These are phyloP conservation scores for Caradrina clavipalpis DNA, from an alignment of 2,888 invertebrate species.

Conservation along the genomic window DNA sequence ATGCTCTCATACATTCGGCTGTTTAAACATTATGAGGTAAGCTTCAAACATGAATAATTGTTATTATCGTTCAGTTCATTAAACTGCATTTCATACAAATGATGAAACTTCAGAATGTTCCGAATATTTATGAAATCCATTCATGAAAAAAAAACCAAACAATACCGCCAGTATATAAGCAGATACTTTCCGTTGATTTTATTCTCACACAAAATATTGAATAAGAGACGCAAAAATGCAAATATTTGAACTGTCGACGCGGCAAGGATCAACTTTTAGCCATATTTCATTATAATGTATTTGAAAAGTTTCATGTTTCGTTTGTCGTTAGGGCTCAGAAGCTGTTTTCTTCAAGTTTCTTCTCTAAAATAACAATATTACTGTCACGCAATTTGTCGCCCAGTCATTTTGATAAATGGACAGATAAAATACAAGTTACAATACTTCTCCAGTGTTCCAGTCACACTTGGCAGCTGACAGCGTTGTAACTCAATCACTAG, in stretches of 20 bases:
- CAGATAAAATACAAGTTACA: constrained; percentile 60
- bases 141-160: constrained; percentile 16
- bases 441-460: constrained; percentile 53
- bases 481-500: constrained; percentile 55
- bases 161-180: neutral
- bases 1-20: too few relatives aligned
- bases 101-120: neutral
- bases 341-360: constrained; percentile 63
- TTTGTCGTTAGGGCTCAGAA: constrained; percentile 68
- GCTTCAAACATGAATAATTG: too few relatives aligned
- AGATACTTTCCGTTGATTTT: constrained; percentile 36
- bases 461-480: constrained; percentile 53
- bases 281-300: constrained; percentile 78
- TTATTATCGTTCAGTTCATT: too few relatives aligned
- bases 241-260: constrained; percentile 72
- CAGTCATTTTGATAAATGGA: constrained; percentile 66
- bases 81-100: neutral
- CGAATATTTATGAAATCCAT: constrained; percentile 3
- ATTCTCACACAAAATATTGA: constrained; percentile 53
- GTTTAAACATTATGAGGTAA: too few relatives aligned
- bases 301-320: constrained; percentile 75
- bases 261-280: constrained; percentile 70
- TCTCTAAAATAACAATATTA: constrained; percentile 72
- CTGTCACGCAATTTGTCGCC: constrained; percentile 68
- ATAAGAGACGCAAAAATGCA: constrained; percentile 69